These are phyloP conservation scores for Ptilodon capucinus DNA, from an alignment of 2,888 invertebrate species.

Conservation along the genomic window DNA sequence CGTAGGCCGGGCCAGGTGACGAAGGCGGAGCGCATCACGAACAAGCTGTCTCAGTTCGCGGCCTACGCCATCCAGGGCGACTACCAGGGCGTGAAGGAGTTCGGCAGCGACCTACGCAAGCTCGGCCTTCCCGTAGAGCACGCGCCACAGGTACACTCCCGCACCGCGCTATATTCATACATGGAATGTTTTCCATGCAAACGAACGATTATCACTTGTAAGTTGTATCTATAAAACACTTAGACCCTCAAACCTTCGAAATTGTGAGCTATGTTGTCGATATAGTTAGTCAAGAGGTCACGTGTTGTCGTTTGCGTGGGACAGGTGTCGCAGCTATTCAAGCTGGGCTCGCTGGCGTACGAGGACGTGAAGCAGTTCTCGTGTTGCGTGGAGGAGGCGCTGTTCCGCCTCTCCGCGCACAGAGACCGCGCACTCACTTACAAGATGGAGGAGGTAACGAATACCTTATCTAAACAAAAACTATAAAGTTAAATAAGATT, in stretches of 20 bases:
- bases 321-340: slow-evolving; percentile 96
- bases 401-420: slow-evolving; percentile 92
- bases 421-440: slow-evolving; percentile 94
- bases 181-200: too few relatives aligned
- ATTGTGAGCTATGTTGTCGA: too few relatives aligned
- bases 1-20: slow-evolving; percentile 94
- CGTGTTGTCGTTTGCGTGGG: background rate
- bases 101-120: slow-evolving; percentile 95
- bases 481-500: too few relatives aligned
- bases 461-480: too few relatives aligned
- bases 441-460: slow-evolving; percentile 93
- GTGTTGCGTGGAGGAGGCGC: slow-evolving; percentile 94
- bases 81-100: slow-evolving; percentile 96
- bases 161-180: too few relatives aligned
- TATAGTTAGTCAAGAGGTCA: background rate
- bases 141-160: slow-evolving; percentile 89
- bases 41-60: slow-evolving; percentile 95
- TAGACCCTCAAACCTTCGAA: too few relatives aligned
- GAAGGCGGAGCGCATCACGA: slow-evolving; percentile 95
- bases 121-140: slow-evolving; percentile 98
- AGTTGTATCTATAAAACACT: too few relatives aligned
- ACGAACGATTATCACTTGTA: too few relatives aligned
- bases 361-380: slow-evolving; percentile 97
- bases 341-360: slow-evolving; percentile 94
- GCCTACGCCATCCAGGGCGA: slow-evolving; percentile 97